phyloP scores from a whole-genome alignment of 2,113 vertebrate species.

The Crotalus tigris region DNA sequence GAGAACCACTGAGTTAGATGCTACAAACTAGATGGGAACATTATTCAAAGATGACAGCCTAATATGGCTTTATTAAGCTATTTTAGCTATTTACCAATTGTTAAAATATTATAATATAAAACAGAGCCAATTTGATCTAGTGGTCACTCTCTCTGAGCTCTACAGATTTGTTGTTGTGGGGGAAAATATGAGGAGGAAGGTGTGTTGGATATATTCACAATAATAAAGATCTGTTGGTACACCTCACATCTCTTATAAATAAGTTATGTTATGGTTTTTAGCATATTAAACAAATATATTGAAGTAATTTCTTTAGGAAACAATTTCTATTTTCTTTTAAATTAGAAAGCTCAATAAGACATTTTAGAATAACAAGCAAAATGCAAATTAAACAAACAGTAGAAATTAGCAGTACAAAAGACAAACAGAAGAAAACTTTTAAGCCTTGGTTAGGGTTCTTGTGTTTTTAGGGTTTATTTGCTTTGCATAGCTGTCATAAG shows the following conservation, averaged over 20 bases:
- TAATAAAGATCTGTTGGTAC: background rate
- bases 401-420: background rate
- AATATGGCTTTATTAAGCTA: background rate
- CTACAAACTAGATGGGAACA: background rate
- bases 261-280: background rate
- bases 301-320: background rate
- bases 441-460: background rate
- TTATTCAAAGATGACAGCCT: background rate
- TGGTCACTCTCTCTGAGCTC: background rate
- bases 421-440: background rate
- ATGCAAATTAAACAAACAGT: background rate
- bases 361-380: background rate
- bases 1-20: background rate
- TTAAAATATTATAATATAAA: background rate
- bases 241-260: no score
- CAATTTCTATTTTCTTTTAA: background rate
- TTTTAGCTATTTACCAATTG: background rate
- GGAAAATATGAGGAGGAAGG: background rate
- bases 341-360: background rate
- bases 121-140: background rate
- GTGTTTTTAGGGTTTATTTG: background rate
- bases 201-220: background rate
- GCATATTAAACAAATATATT: background rate
- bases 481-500: background rate
- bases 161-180: background rate